Percentiles rank a stretch among this genome's conserved stretches.
phyloP scores from a whole-genome alignment of 30 jellyfish, hydroid and myxozoan genomes.

The Clytia hemisphaerica region DNA sequence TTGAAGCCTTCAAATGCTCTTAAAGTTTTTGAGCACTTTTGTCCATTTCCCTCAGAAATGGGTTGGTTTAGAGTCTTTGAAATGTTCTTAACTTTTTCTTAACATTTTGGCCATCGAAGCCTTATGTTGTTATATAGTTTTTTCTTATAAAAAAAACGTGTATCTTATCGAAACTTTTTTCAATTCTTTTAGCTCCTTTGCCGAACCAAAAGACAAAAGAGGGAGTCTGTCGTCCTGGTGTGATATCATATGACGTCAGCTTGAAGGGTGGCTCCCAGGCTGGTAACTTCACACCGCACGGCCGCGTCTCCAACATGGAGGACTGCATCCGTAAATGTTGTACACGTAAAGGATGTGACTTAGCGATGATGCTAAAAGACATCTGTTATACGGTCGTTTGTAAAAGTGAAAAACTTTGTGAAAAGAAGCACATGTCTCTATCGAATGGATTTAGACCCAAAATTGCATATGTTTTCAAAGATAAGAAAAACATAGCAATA shows the following conservation, averaged over 20 bases:
- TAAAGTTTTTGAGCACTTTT: too few relatives aligned
- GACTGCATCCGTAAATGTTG: constrained; percentile 80
- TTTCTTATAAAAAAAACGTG: too few relatives aligned
- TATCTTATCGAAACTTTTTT: too few relatives aligned
- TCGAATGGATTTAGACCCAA: constrained; percentile 79
- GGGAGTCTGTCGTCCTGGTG: constrained; percentile 94
- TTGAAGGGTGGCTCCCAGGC: constrained; percentile 88
- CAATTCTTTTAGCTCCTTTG: constrained; percentile 22
- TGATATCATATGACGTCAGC: constrained; percentile 89
- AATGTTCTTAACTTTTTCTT: too few relatives aligned
- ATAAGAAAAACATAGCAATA: constrained; percentile 13
- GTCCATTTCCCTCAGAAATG: too few relatives aligned
- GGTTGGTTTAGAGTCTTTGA: too few relatives aligned
- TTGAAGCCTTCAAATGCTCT: too few relatives aligned
- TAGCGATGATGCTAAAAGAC: constrained; percentile 94
- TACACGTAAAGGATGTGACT: constrained; percentile 57
- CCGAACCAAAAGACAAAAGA: constrained; percentile 50
- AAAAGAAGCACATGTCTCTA: constrained; percentile 77
- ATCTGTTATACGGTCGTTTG: constrained; percentile 91
- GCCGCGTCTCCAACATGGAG: constrained; percentile 84
- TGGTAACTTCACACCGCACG: constrained; percentile 97
- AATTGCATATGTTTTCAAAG: constrained; percentile 81
- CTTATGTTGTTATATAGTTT: too few relatives aligned
- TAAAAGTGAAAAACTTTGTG: constrained; percentile 78
- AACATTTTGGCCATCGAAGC: too few relatives aligned